Base-by-base conservation (phyloP, 2,113 vertebrate species). In the Drymodes brunneopygia region DNA sequence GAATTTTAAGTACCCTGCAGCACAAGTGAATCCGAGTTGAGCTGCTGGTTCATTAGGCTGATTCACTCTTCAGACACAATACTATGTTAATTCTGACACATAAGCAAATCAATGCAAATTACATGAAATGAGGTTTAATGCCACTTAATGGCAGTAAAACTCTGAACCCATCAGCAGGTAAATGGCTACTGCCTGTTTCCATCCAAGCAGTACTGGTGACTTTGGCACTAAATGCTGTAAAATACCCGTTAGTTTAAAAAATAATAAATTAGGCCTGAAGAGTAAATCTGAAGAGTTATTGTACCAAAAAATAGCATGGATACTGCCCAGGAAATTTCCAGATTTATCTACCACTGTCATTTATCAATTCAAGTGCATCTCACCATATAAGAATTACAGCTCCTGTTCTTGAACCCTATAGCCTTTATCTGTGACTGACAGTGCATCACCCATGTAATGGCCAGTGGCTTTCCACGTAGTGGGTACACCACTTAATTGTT, bases 1-100 rank as follows among this genome's bases (percentile, higher is more conserved):
- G 95, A 94, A 96, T 97, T 79, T 95, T 92, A 97, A 97, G 78
- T 21, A 95, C 86, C 42, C 33, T 40, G 81, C 60, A 93, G 58
- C 81, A 80, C 65, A 80, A 94, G 64, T 8, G 81, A 79, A 64
- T 53, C 58, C 24, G 62, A 86, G 69, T 12, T 19, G 60, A 94
- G 86, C 71, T 1, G 16, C 66, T 90, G 92, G 90, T 70, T 97
- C 90, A 70, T 92, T 95, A 92, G 50, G 74, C 78, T 90, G 92
- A 97, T 91, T 95, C 96, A 85, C 86, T 72, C 83, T 38, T 78
- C 85, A 93, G 92, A 89, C 93, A 97, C 73, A 92, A 90, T 81
- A 62, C 86, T 27, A 9, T n/a, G 88, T 91, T 93, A 77, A 92
- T 83, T 95, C 66, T 92, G 89, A 93, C 95, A 96, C 86, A 60